Evolutionary conservation across 2,113 vertebrate species (phyloP), one percentile per base, ranked within the genome.

Genomic region (Actinemys pallida): DNA sequence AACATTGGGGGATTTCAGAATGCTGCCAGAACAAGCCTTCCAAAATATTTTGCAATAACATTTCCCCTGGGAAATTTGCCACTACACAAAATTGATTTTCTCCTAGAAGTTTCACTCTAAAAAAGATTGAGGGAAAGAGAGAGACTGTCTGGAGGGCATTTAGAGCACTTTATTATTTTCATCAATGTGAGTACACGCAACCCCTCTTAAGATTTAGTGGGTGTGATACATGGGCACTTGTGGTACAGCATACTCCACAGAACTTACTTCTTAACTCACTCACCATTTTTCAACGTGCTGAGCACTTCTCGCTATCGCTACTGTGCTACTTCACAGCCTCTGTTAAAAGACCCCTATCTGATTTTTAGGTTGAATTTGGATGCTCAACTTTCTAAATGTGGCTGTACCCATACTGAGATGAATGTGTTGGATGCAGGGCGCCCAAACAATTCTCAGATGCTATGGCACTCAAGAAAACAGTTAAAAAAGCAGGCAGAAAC

Each of bases 401-500:
- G 52, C 42, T 53, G 13, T 78, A 92, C 86, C 69, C 72, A 11
- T 47, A 25, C 5, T 31, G 29, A 13, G 59, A 78, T 78, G 42
- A 47, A 78, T 47, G 22, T 47, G 14, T 13, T 47, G 75, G 42
- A 88, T 86, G 56, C 13, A 52, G 75, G 87, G 84, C 29, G 9
- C 89, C 83, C 59, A 90, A 91, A 88, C 42, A 50, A 95, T 90
- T 89, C 27, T 31, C 80, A 91, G 53, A 93, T 93, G 91, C 96
- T 88, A 94, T 0, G 0, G 84, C 42, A 79, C 82, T 93, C 93
- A 69, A 80, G 19, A 75, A 39, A 89, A 10, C 29, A 83, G 50
- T 81, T 94, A 75, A 91, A 83, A n/a, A 94, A 84, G 94, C 42
- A 65, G 50, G 92, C 89, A 96, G 91, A 72, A 75, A 95, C 35